These are phyloP conservation scores for Zaprionus capensis DNA, from an alignment of 1,140 invertebrate genomes.

Conservation along the genomic window DNA sequence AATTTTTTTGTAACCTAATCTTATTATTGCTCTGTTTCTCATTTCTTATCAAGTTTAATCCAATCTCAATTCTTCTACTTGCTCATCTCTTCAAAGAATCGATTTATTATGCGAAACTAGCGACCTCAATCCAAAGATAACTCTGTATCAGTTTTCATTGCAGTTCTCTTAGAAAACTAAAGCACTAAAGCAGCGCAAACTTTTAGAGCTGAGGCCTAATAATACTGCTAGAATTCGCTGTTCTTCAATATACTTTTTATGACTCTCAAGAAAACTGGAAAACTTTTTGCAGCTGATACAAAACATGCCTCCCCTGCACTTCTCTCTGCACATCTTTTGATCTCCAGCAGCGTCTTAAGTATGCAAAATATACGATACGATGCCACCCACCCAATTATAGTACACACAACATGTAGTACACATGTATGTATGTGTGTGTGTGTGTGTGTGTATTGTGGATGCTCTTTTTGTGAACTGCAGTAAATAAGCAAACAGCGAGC, in stretches of 20 bases:
- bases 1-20: too few relatives aligned
- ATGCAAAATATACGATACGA: constrained; percentile 5
- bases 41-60: too few relatives aligned
- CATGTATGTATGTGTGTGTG: background rate
- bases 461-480: constrained; percentile 31
- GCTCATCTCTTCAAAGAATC: too few relatives aligned
- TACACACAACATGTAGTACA: background rate
- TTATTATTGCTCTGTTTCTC: too few relatives aligned
- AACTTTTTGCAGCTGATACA: background rate
- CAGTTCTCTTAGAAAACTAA: too few relatives aligned
- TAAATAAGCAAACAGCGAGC: constrained; percentile 43
- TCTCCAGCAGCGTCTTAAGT: background rate
- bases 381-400: constrained; percentile 7
- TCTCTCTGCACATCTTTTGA: background rate
- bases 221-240: background rate
- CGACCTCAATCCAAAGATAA: too few relatives aligned
- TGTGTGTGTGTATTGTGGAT: background rate
- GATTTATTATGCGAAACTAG: too few relatives aligned
- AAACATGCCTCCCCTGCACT: background rate
- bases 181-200: too few relatives aligned
- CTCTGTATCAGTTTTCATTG: too few relatives aligned
- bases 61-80: too few relatives aligned
- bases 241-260: background rate
- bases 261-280: background rate
- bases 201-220: too few relatives aligned